Conservation (phyloP, 2,113 vertebrate genomes). For the Ardeotis arabs region DNA sequence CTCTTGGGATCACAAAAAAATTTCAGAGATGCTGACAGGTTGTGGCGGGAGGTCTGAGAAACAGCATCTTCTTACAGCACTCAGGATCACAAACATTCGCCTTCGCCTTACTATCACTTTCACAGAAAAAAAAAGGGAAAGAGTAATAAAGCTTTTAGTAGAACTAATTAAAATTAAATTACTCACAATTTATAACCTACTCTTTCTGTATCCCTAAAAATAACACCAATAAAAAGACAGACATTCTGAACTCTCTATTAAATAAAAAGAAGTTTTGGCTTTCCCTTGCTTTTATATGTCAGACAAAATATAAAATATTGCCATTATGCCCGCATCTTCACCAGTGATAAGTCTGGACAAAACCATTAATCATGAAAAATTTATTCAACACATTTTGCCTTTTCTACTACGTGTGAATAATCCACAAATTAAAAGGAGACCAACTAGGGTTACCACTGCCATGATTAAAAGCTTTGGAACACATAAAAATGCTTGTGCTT, state of each 20-base stretch:
- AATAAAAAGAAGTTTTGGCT: neutral
- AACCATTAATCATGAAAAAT: slow-evolving; percentile 16
- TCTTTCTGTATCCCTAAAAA: neutral
- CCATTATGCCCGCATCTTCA: fast-evolving
- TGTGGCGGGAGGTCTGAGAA: neutral
- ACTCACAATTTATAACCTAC: slow-evolving; percentile 1
- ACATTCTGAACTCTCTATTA: neutral
- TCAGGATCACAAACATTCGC: neutral
- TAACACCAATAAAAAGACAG: neutral
- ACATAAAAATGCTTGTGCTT: neutral
- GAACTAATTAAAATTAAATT: slow-evolving; percentile 55
- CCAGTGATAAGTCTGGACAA: neutral
- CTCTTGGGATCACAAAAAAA: neutral
- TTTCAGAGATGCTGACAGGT: neutral
- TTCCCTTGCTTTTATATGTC: neutral
- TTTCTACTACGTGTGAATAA: neutral
- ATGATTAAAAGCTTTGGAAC: slow-evolving; percentile 8
- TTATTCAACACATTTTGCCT: neutral
- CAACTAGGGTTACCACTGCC: fast-evolving
- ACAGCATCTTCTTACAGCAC: neutral
- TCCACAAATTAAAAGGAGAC: neutral
- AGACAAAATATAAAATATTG: neutral
- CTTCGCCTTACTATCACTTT: neutral
- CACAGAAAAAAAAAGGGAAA: neutral
- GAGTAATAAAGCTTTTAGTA: slow-evolving; percentile 27